A percentile compares a stretch with the other conserved stretches of the same genome.
phyloP scores from a whole-genome alignment of 2,113 vertebrate genomes.

The Elgaria multicarinata region DNA sequence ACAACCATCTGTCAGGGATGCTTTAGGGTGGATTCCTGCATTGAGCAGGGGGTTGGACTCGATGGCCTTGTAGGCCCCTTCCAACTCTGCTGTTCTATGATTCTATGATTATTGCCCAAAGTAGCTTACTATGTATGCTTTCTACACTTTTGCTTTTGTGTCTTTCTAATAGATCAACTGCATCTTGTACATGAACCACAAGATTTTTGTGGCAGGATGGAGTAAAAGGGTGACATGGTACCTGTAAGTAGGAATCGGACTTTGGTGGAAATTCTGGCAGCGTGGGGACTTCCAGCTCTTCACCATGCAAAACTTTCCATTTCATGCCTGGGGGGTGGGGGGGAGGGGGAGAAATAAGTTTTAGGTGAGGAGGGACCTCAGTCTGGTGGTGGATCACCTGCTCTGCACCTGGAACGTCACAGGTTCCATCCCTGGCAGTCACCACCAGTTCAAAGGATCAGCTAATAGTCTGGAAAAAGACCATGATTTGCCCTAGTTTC shows the following conservation, averaged over 20 bases:
- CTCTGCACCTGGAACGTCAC: background rate
- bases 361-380: no score
- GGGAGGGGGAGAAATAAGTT: background rate
- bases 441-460: background rate
- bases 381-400: background rate
- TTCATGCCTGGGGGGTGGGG: background rate
- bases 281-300: background rate
- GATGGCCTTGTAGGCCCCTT: no score
- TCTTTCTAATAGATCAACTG: conserved; percentile 63
- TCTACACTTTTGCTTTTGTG: background rate
- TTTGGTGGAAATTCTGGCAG: background rate
- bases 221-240: conserved; percentile 68
- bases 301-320: background rate
- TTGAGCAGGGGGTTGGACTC: no score
- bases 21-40: no score
- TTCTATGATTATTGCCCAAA: background rate
- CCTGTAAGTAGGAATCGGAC: conserved; percentile 57
- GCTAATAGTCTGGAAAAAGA: background rate
- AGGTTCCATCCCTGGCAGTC: background rate
- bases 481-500: background rate
- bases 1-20: no score
- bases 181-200: conserved; percentile 66
- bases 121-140: no score
- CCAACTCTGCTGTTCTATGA: no score
- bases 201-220: conserved; percentile 70